Evolutionary conservation across 1,140 invertebrate genomes (phyloP), one percentile per base, ranked within the genome.

Genomic region (Tyrophagus putrescentiae): DNA sequence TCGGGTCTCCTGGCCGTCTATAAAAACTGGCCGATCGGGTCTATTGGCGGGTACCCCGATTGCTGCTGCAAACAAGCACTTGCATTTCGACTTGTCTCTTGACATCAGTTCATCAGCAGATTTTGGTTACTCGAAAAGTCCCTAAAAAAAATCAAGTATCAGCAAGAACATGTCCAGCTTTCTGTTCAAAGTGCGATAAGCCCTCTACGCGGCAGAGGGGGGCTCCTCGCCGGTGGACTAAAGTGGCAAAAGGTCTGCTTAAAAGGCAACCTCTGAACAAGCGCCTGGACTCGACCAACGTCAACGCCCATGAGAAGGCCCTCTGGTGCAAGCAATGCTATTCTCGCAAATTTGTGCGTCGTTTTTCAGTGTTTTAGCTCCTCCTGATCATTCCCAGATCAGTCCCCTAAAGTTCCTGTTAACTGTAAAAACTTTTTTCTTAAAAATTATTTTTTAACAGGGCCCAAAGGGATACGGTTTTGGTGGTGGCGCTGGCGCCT

Each of bases 221-320:
- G 98, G 75, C 84, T 89, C 69, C 82, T 95, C 66, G 94, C 93
- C 65, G 94, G 88, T 69, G 93, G 93, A 69, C 83, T 89, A 71
- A 96, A 96, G 80, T 98, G 84, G 84, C 93, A 98, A 83, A 97
- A 97, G 77, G 84, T 84, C 76, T 98, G 94, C 81, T 97, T 97
- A 80, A 98, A 96, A 78, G 98, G 94, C 77, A 89, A 85, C 73
- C 78, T 94, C 72, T 98, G 94, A 82, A 85, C 74, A 98, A 97
- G 78, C 79, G 90, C 75, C 79, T 98, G 72, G 94, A 98, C 76
- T 95, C 90, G 64, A 96, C 92, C 75, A 97, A 91, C 78, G 90
- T 86, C 74, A 80, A 86, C 68, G 88, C 93, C 75, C 93, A 97
- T 79, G 90, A 95, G 71, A 84, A 83, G 68, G 83, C 90, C 75